Conservation (phyloP, 2,888 invertebrate species). For the Odontothrips loti region DNA sequence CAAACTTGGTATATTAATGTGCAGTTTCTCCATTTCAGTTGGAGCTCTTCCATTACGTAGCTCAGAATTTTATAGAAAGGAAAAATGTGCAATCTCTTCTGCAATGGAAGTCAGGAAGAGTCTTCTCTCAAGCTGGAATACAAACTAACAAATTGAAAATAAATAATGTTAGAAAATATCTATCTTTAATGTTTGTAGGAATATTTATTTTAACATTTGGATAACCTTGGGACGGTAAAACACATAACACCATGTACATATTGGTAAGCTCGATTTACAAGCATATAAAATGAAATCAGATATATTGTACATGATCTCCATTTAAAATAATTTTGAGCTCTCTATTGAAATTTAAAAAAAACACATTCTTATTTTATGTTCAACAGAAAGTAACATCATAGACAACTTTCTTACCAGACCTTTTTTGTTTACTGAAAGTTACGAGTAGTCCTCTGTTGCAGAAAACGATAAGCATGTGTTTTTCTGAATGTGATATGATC, state of each 20-base stretch:
- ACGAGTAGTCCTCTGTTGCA: too few relatives aligned
- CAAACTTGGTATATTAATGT: not conserved
- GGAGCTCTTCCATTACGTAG: not conserved
- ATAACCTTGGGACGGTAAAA: not conserved
- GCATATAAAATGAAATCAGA: not conserved
- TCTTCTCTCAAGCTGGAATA: slow-evolving; percentile 3
- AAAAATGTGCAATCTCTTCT: not conserved
- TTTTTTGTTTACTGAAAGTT: too few relatives aligned
- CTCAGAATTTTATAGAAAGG: not conserved
- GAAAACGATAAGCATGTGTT: too few relatives aligned
- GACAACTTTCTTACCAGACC: too few relatives aligned
- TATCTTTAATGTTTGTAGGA: not conserved
- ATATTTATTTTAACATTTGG: not conserved
- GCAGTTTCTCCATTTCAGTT: not conserved
- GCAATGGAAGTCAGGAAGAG: not conserved
- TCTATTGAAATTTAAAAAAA: too few relatives aligned
- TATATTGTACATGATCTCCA: not conserved
- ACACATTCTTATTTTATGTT: not conserved
- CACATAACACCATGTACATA: not conserved
- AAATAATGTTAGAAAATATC: not conserved
- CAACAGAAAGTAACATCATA: not conserved
- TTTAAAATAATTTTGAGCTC: too few relatives aligned
- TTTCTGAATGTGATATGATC: too few relatives aligned
- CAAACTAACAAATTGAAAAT: not conserved
- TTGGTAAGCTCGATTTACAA: not conserved